These are phyloP conservation scores for Pampusana beccarii DNA, from an alignment of 2,113 vertebrate genomes.

Conservation along the genomic window DNA sequence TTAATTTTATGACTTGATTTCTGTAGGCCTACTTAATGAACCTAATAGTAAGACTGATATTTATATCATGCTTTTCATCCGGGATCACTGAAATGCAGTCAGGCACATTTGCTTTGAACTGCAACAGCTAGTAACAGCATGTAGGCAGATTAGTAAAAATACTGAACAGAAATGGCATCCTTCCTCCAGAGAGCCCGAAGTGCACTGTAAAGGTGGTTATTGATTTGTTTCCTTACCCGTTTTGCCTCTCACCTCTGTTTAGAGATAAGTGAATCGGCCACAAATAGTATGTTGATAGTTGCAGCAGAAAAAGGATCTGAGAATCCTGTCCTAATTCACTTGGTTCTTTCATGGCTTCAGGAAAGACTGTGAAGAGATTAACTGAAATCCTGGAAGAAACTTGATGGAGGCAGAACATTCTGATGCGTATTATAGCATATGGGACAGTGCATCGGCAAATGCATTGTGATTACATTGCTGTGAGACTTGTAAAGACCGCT, in stretches of 20 bases:
- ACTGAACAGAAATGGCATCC: background rate
- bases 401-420: background rate
- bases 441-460: background rate
- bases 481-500: background rate
- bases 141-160: background rate
- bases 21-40: background rate
- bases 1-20: conserved; percentile 10
- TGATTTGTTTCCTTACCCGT: background rate
- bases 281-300: background rate
- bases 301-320: background rate
- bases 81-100: background rate
- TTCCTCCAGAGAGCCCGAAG: background rate
- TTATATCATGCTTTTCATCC: background rate
- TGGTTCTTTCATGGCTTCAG: background rate
- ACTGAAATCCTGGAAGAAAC: background rate
- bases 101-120: background rate
- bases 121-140: background rate
- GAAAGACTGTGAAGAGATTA: background rate
- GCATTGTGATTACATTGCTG: background rate
- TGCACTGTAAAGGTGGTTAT: background rate
- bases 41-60: background rate
- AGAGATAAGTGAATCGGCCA: background rate
- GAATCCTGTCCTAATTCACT: background rate
- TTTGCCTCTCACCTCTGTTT: no score
- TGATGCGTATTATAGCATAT: background rate